Evolutionary conservation across 2,113 vertebrate genomes (phyloP).

Genomic region (Crotalus horridus): DNA sequence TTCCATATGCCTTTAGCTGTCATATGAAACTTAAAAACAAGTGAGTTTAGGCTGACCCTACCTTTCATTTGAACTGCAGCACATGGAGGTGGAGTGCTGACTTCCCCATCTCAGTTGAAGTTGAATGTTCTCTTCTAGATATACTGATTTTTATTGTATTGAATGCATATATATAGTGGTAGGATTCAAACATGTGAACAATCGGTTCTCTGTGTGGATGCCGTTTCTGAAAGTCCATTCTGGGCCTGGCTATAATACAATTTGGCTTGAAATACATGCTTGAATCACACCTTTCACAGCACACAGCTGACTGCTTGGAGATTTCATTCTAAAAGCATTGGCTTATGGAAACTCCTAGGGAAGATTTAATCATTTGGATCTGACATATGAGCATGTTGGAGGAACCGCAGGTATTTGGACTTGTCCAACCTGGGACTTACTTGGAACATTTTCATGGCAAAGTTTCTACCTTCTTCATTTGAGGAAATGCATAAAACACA

Average conservation of each 20-base stretch:
- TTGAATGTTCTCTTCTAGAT: not conserved
- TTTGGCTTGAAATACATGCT: slow-evolving; percentile 10
- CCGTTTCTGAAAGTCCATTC: no score
- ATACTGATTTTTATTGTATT: not conserved
- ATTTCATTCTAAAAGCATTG: slow-evolving; percentile 17
- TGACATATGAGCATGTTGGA: slow-evolving; percentile 14
- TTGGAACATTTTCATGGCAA: slow-evolving; percentile 27
- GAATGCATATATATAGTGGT: not conserved
- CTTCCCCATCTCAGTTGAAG: not conserved
- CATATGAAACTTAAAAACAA: not conserved
- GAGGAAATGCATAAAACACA: slow-evolving; percentile 21
- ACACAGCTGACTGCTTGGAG: not conserved
- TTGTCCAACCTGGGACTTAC: not conserved
- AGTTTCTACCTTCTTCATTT: slow-evolving; percentile 5
- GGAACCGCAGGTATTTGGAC: slow-evolving; percentile 15
- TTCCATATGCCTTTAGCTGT: not conserved
- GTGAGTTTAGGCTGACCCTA: not conserved
- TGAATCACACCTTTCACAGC: not conserved
- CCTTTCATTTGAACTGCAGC: not conserved
- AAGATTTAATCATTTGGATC: slow-evolving; percentile 21
- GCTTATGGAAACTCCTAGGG: not conserved
- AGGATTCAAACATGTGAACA: no score
- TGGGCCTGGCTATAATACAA: not conserved
- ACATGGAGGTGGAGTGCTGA: not conserved
- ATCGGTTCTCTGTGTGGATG: no score